A percentile compares a stretch with the other conserved stretches of the same genome.
Conservation (phyloP, 2,888 invertebrate species). For the Apamea epomidion region DNA sequence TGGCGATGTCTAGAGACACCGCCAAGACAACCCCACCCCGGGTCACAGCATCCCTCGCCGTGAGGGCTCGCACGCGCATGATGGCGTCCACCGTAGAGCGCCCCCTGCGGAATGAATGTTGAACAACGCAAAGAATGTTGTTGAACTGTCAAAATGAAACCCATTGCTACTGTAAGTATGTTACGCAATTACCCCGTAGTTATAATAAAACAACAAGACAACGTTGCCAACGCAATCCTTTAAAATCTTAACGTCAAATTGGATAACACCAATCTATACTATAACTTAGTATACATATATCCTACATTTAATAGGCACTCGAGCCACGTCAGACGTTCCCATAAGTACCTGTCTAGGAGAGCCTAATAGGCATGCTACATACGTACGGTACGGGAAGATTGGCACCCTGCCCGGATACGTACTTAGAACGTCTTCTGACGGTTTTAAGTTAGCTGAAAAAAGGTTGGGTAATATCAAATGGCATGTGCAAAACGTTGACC, state of each 20-base stretch:
- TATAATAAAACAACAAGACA: neutral
- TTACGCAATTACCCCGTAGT: too few species aligned
- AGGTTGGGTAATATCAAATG: neutral
- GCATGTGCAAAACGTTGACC: neutral
- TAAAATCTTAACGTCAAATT: slow-evolving; percentile 4
- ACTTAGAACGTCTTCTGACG: neutral
- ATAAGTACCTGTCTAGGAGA: neutral
- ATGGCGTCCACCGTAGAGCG: too few species aligned
- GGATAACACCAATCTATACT: neutral
- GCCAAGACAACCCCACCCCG: too few species aligned
- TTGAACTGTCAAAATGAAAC: too few species aligned
- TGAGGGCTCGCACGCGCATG: too few species aligned
- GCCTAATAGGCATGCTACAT: slow-evolving; percentile 3
- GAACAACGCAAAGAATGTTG: too few species aligned
- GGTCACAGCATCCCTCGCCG: too few species aligned
- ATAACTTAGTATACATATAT: neutral
- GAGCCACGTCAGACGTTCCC: neutral
- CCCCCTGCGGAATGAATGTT: too few species aligned
- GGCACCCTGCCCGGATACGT: slow-evolving; percentile 14
- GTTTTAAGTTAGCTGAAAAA: neutral
- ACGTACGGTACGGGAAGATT: neutral
- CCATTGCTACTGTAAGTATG: too few species aligned
- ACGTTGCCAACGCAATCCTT: neutral
- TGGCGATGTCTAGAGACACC: too few species aligned
- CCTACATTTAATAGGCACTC: slow-evolving; percentile 14